phyloP scores from a whole-genome alignment of 2,888 invertebrate species.

The Omphaloscelis lunosa region DNA sequence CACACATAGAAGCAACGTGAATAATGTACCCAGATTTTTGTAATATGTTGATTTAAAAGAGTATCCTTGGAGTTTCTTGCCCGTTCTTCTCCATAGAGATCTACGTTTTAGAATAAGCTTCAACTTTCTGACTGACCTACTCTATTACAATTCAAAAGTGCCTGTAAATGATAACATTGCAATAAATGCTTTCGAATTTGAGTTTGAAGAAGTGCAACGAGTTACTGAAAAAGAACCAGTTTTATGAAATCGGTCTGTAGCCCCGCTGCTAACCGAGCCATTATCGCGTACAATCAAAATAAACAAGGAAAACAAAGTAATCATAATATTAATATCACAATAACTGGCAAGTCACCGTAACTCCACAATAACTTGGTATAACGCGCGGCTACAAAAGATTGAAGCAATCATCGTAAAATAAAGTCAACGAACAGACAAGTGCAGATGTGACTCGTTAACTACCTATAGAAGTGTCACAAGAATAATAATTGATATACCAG shows the following conservation, averaged over 20 bases:
- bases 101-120: too few relatives aligned
- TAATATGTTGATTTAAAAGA: too few relatives aligned
- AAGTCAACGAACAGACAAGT: slow-evolving; percentile 56
- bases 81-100: too few relatives aligned
- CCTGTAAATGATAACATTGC: too few relatives aligned
- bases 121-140: too few relatives aligned
- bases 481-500: neutral
- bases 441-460: slow-evolving; percentile 47
- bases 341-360: slow-evolving; percentile 53
- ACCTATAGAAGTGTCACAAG: neutral
- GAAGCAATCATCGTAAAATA: slow-evolving; percentile 77
- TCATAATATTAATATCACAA: slow-evolving; percentile 41
- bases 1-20: too few relatives aligned
- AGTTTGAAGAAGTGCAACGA: too few relatives aligned
- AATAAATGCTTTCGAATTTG: too few relatives aligned
- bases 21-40: too few relatives aligned
- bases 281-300: slow-evolving; percentile 19
- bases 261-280: neutral
- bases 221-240: neutral
- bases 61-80: too few relatives aligned
- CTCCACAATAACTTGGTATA: slow-evolving; percentile 55
- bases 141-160: too few relatives aligned
- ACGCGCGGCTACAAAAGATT: slow-evolving; percentile 68
- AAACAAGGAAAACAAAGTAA: slow-evolving; percentile 48
- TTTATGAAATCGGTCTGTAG: neutral